Conservation (phyloP, 2,888 invertebrate genomes). For the Cataglyphis rosenhaueri region DNA sequence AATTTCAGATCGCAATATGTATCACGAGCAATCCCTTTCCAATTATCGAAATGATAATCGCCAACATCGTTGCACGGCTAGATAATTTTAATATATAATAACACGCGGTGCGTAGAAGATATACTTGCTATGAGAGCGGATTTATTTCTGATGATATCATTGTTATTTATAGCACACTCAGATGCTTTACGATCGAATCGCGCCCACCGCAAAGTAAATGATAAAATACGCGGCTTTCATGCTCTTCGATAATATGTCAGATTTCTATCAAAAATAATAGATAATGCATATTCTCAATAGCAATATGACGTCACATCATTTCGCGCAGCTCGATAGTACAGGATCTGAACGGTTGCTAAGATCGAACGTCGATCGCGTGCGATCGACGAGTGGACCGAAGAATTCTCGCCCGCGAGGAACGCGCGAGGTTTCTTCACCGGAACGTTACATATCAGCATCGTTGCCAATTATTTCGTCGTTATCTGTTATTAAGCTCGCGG, state of each 20-base stretch:
- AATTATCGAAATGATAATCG: constrained; percentile 33
- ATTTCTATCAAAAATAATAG: neutral
- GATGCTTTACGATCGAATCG: constrained; percentile 44
- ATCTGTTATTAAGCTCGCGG: constrained; percentile 67
- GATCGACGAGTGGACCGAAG: constrained; percentile 42
- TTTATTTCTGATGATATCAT: constrained; percentile 45
- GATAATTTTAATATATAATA: neutral
- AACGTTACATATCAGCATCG: constrained; percentile 82
- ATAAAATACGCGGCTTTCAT: neutral
- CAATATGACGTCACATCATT: neutral
- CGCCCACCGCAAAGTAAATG: neutral
- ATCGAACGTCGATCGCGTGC: constrained; percentile 29
- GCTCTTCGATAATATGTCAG: constrained; percentile 20
- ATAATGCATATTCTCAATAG: neutral
- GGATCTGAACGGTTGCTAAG: constrained; percentile 15
- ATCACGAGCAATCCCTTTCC: constrained; percentile 36
- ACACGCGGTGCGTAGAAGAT: neutral
- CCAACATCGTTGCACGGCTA: constrained; percentile 3
- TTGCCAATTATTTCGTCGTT: constrained; percentile 79
- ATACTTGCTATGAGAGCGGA: constrained; percentile 19
- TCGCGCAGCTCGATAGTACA: constrained; percentile 19
- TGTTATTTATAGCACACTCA: constrained; percentile 38
- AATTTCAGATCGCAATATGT: constrained; percentile 18
- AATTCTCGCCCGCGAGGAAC: constrained; percentile 50
- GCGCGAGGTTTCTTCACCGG: constrained; percentile 75